Evolutionary conservation across 1,140 invertebrate genomes (phyloP), one percentile per base, ranked within the genome.

Genomic region (Bombus fervidus): DNA sequence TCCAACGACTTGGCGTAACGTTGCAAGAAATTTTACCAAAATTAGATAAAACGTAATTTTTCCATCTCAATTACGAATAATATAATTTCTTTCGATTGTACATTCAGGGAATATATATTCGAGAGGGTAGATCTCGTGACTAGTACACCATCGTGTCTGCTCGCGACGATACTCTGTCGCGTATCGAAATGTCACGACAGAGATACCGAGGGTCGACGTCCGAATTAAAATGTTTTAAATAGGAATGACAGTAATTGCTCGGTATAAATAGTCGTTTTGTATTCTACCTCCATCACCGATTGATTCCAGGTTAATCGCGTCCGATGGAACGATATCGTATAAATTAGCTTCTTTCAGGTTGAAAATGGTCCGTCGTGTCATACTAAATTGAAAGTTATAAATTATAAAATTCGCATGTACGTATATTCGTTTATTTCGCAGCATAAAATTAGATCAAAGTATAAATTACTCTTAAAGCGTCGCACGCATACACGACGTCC

Each of bases 151-250:
- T 47, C 81, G 80, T 74, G 85, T 87, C 89, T 72, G 68, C 28
- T 34, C 22, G 77, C 15, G 59, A 73, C 81, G 80, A 72, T 59
- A 59, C 47, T 43, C 41, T 41, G 47, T 62, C 80, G 80, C 68
- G 72, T 82, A 89, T 72, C 81, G 79, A 90, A 90, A 90, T 77
- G 83, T 87, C 88, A 86, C 86, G 75, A 68, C 82, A 72, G 28
- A 75, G 79, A 80, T 79, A 82, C 82, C 82, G 73, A 62, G 57
- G 73, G 72, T 89, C 83, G 79, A 83, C 74, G 78, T 53, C 74
- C 87, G 79, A 75, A 89, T 89, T 88, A 66, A 75, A 86, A 82
- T 59, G 83, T 86, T 73, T 74, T 84, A 77, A 76, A 87, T 25
- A 39, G 68, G 12, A 34, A 62, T 43, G 68, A 79, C 34, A 12